These are phyloP conservation scores for human DNA, from an alignment of 2,113 vertebrate genomes.

Conservation along the genomic window DNA sequence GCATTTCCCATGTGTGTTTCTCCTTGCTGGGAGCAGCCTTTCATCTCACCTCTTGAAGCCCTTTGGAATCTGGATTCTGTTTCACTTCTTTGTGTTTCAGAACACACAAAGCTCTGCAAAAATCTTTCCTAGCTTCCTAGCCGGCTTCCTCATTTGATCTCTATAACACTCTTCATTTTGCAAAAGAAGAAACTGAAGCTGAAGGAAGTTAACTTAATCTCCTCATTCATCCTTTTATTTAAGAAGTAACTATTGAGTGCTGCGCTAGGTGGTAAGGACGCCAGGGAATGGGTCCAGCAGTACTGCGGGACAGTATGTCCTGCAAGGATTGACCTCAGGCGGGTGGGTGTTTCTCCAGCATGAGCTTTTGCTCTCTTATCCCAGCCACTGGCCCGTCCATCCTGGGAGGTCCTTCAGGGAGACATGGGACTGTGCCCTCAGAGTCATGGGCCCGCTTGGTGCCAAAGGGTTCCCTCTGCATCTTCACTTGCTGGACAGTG, in stretches of 20 bases:
- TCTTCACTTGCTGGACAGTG: not conserved
- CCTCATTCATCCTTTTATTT: not conserved
- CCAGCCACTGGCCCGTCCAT: not conserved
- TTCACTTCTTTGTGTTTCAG: not conserved
- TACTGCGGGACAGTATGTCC: not conserved
- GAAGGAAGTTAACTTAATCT: not conserved
- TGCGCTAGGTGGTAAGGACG: not conserved
- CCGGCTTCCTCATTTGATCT: not conserved
- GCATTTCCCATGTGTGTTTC: not conserved
- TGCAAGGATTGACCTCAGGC: not conserved
- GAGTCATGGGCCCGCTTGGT: not conserved
- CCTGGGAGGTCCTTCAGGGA: not conserved
- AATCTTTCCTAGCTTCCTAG: not conserved
- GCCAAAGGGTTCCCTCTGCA: not conserved
- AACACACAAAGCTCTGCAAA: not conserved
- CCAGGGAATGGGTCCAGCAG: not conserved
- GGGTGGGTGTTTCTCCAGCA: no score
- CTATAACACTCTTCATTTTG: not conserved
- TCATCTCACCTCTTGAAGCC: not conserved
- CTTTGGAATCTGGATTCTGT: not conserved
- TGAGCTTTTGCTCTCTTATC: not conserved
- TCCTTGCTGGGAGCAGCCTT: not conserved
- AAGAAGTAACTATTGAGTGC: rapidly evolving
- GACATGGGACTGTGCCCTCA: not conserved
- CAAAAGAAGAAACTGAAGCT: not conserved